These are phyloP conservation scores for Coremacera marginata DNA, from an alignment of 2,888 invertebrate species.

Conservation along the genomic window DNA sequence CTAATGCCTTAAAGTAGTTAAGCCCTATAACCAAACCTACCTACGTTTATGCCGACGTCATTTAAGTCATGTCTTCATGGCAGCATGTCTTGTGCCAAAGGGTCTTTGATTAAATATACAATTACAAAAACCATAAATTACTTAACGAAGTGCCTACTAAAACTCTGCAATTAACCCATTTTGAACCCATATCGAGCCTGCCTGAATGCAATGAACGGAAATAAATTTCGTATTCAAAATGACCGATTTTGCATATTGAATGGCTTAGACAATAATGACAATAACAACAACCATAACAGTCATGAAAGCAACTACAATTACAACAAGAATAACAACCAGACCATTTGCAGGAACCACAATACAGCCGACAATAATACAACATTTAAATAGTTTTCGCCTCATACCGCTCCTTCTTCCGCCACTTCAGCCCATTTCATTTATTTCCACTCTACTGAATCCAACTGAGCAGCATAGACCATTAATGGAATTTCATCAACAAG, in stretches of 20 bases:
- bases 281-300: background rate
- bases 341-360: background rate
- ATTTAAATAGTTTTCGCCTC: no score
- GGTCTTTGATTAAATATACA: background rate
- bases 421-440: background rate
- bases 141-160: background rate
- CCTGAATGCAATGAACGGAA: background rate
- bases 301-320: background rate
- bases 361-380: background rate
- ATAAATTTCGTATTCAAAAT: slow-evolving; percentile 16
- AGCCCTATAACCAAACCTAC: no score
- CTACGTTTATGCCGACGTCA: no score
- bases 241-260: background rate
- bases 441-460: background rate
- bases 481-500: slow-evolving; percentile 16
- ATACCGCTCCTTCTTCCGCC: no score
- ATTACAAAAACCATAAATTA: slow-evolving; percentile 25
- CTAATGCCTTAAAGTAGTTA: no score
- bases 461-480: slow-evolving; percentile 2
- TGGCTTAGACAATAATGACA: background rate
- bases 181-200: background rate
- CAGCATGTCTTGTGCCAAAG: no score
- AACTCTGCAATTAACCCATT: slow-evolving; percentile 22
- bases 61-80: no score
- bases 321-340: background rate